Evolutionary conservation across 2,797 vertebrate genomes (phyloP).

Genomic region (Aratinga solstitialis): DNA sequence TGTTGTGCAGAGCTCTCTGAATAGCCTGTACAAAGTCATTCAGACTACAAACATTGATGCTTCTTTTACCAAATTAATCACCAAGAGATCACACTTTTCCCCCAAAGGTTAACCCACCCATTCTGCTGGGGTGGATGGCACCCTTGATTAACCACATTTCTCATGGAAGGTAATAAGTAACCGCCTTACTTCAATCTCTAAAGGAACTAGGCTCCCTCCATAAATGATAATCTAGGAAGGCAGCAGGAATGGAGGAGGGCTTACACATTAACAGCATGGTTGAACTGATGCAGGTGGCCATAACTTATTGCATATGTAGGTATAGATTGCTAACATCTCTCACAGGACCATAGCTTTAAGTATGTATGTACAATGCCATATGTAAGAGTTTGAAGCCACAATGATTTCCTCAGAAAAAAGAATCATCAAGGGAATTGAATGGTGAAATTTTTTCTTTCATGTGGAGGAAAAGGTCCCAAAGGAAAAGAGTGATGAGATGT

Average conservation of each 20-base stretch:
- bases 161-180: background rate
- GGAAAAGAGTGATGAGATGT: background rate
- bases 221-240: background rate
- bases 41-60: background rate
- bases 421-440: background rate
- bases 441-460: background rate
- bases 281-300: constrained; percentile 46
- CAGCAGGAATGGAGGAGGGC: background rate
- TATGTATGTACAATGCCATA: background rate
- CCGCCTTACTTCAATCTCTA: background rate
- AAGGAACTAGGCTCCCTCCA: background rate
- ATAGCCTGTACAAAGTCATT: background rate
- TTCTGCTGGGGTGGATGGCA: background rate
- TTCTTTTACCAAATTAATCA: background rate
- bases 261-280: background rate
- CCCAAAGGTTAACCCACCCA: background rate
- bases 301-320: constrained; percentile 41
- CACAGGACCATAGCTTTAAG: background rate
- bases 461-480: background rate
- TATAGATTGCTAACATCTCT: constrained; percentile 43
- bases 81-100: background rate
- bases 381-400: background rate
- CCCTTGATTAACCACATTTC: background rate
- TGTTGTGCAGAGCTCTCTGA: background rate
- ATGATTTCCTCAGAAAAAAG: constrained; percentile 11